A percentile compares a stretch with the other conserved stretches of the same genome.
These are phyloP conservation scores for Girardinus metallicus DNA, from an alignment of 2,797 vertebrate species.

Conservation along the genomic window DNA sequence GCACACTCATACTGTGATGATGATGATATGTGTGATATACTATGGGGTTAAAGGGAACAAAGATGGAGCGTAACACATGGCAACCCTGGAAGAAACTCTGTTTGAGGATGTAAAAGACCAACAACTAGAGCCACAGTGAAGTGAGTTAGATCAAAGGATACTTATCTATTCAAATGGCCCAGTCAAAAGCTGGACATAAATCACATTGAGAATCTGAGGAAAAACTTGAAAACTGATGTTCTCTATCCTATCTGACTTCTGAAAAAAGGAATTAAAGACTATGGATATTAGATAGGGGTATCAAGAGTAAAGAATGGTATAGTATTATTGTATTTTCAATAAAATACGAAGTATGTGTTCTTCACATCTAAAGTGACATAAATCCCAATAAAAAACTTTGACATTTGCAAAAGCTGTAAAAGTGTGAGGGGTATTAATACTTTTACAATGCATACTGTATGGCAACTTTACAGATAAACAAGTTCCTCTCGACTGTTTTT, in stretches of 20 bases:
- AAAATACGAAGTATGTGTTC: background rate
- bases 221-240: background rate
- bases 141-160: background rate
- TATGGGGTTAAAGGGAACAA: background rate
- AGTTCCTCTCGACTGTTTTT: background rate
- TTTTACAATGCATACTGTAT: background rate
- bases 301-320: background rate
- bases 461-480: background rate
- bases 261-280: background rate
- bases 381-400: background rate
- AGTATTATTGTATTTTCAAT: background rate
- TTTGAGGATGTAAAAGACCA: background rate
- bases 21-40: background rate
- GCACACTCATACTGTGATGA: background rate
- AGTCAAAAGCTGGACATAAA: background rate
- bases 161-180: background rate
- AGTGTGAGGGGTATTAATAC: background rate
- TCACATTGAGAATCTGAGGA: background rate
- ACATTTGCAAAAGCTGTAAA: background rate
- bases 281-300: background rate
- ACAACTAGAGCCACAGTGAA: background rate
- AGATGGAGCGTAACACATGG: background rate
- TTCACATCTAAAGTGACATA: background rate
- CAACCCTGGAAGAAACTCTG: background rate
- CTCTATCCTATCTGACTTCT: background rate